phyloP scores from a whole-genome alignment of 2,797 vertebrate species.

The Hoplostethus atlanticus region DNA sequence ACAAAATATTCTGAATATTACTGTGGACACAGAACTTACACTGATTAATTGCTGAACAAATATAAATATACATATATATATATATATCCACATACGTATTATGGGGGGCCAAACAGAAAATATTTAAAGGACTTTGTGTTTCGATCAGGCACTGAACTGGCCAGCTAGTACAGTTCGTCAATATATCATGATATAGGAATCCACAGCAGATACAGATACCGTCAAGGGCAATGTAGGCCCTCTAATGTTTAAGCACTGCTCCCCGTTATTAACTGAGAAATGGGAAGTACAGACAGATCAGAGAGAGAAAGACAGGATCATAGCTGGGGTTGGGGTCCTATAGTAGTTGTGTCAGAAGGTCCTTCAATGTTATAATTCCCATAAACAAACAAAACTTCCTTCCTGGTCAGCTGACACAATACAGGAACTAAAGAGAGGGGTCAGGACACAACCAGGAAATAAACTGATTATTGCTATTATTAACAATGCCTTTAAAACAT shows the following conservation, averaged over 20 bases:
- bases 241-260: slow-evolving; percentile 46
- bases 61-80: not conserved
- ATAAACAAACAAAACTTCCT: slow-evolving; percentile 50
- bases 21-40: not conserved
- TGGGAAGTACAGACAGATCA: slow-evolving; percentile 19
- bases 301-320: slow-evolving; percentile 20
- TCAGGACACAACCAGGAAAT: slow-evolving; percentile 19
- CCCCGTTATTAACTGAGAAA: slow-evolving; percentile 36
- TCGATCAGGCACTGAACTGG: too few species aligned
- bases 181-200: not conserved
- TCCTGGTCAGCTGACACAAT: slow-evolving; percentile 24
- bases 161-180: not conserved
- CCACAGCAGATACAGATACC: not conserved
- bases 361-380: slow-evolving; percentile 26
- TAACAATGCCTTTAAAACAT: not conserved
- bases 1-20: too few species aligned
- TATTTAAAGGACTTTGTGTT: not conserved
- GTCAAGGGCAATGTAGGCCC: slow-evolving; percentile 55
- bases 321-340: slow-evolving; percentile 13
- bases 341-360: not conserved
- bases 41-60: slow-evolving; percentile 1
- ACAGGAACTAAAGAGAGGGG: slow-evolving; percentile 34
- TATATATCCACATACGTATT: too few species aligned
- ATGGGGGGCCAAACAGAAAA: not conserved
- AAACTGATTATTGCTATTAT: not conserved